Percentiles rank a stretch among this genome's conserved stretches.
phyloP scores from a whole-genome alignment of 2,888 invertebrate genomes.

The Harpalus rubripes region DNA sequence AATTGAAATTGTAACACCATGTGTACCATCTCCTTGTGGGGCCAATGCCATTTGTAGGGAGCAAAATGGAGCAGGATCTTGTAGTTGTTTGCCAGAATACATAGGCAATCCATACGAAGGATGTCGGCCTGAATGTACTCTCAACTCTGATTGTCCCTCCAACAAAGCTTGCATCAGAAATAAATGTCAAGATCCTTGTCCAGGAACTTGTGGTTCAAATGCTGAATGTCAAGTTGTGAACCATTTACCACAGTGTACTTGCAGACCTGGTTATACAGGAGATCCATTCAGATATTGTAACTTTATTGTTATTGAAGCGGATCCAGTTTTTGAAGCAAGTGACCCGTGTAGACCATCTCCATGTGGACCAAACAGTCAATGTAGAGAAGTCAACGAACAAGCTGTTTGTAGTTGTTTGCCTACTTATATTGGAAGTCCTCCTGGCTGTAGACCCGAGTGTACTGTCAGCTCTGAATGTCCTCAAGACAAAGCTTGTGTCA shows the following conservation, averaged over 20 bases:
- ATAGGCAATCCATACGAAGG: conserved; percentile 89
- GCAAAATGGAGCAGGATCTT: conserved; percentile 82
- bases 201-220: conserved; percentile 87
- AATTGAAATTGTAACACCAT: conserved; percentile 76
- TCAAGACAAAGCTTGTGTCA: conserved; percentile 82
- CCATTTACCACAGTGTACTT: conserved; percentile 85
- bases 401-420: conserved; percentile 86
- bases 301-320: background rate
- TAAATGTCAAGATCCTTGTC: conserved; percentile 88
- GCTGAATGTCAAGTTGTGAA: conserved; percentile 86
- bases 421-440: conserved; percentile 86
- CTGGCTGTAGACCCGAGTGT: conserved; percentile 85
- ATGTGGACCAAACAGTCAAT: conserved; percentile 89
- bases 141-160: conserved; percentile 86
- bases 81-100: conserved; percentile 85
- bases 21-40: conserved; percentile 83
- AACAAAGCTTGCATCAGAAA: conserved; percentile 86
- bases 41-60: conserved; percentile 86
- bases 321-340: background rate
- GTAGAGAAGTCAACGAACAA: conserved; percentile 80
- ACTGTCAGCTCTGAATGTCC: conserved; percentile 84
- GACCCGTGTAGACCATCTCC: conserved; percentile 85
- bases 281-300: conserved; percentile 79
- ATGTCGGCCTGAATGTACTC: conserved; percentile 87
- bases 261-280: conserved; percentile 82